Evolutionary conservation across 1,140 invertebrate genomes (phyloP).

Genomic region (Habropoda laboriosa): DNA sequence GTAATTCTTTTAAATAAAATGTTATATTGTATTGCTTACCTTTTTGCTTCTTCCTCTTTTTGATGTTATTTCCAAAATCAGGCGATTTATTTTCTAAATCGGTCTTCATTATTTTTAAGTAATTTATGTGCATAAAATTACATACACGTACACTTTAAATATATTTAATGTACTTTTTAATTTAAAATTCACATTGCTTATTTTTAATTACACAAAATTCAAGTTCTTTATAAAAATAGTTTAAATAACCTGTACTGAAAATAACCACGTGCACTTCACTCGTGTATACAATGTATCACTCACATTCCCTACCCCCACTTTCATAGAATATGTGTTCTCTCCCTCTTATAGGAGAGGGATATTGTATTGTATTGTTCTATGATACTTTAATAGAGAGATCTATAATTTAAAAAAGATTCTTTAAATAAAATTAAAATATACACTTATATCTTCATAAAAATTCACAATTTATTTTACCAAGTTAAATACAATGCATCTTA

Average conservation of each 20-base stretch:
- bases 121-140: background rate
- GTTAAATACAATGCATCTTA: background rate
- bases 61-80: background rate
- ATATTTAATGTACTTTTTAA: background rate
- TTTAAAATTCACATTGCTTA: background rate
- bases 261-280: background rate
- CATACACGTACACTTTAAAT: background rate
- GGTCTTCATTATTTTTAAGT: slow-evolving; percentile 7
- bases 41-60: slow-evolving; percentile 29
- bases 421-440: too few species aligned
- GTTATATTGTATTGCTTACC: background rate
- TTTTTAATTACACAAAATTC: background rate
- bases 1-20: background rate
- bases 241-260: background rate
- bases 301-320: background rate
- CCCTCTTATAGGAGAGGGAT: too few species aligned
- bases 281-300: background rate
- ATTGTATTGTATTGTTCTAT: too few species aligned
- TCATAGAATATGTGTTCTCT: too few species aligned
- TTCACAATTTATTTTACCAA: background rate
- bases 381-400: too few species aligned
- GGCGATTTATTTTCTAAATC: background rate
- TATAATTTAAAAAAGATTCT: too few species aligned
- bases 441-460: background rate
- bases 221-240: too few species aligned